Evolutionary conservation across 2,113 vertebrate species (phyloP), one percentile per base, ranked within the genome.

Genomic region (Trematomus loennbergii): DNA sequence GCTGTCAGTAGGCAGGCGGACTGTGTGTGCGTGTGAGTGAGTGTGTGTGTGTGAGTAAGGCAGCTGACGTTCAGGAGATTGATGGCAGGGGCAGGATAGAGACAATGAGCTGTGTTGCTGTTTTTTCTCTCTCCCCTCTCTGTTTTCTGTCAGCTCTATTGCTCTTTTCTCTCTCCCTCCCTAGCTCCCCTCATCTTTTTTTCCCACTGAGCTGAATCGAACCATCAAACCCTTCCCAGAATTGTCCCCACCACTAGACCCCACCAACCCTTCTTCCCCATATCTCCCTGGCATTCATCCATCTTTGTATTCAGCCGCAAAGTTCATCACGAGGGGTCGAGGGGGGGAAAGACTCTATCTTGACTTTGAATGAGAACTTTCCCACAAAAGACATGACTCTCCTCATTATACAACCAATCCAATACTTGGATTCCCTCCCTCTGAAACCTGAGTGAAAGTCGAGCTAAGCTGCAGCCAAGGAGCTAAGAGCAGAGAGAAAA

Each of bases 101-200:
- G 89, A 93, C 93, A 94, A 91, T 92, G 84, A 90, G 64, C 86
- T 92, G 83, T 67, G 77, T 78, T 74, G 83, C 83, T 69, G 59
- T 49, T 83, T 82, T 76, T 75, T 78, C 62, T 16, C 2, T 59
- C 61, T 46, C 66, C 13, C 17, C 43, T 77, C 46, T 67, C 62
- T 71, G 68, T 82, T 82, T 72, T 79, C 77, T 67, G 52, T 63
- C 77, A 45, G 49, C 53, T 82, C 61, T 13, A 71, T 81, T 45
- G 48, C 71, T 84, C 71, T 81, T 63, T 67, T 25, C 84, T 66
- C 58, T 74, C 43, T n/a, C 52, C 55, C 57, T 73, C 11, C 29
- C 65, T 87, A 8, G 36, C 36, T 7, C 36, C 36, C 36, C 36
- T 40, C 36, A 40, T 76, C 81, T 89, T 73, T 65, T 87, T 74